Evolutionary conservation across 2,888 invertebrate genomes (phyloP).

Genomic region (Anarsia innoxiella): DNA sequence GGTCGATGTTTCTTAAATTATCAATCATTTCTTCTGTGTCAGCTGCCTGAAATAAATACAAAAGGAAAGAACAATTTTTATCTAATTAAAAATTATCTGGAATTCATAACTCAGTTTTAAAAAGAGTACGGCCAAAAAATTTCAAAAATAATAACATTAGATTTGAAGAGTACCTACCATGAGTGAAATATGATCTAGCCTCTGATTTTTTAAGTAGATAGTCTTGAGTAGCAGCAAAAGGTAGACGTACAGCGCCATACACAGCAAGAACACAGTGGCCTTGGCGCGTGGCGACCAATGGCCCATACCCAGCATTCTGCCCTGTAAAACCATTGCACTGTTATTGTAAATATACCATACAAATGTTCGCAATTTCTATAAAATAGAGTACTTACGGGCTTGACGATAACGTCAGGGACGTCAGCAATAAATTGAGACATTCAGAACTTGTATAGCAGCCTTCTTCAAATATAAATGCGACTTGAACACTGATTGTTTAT

Average conservation of each 20-base stretch:
- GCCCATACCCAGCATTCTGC: conserved; percentile 17
- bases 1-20: conserved; percentile 33
- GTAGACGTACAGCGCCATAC: conserved; percentile 26
- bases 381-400: conserved; percentile 32
- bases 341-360: no score
- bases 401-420: conserved; percentile 29
- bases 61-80: no score
- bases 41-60: conserved; percentile 31
- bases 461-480: no score
- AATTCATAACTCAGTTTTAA: no score
- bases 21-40: conserved; percentile 33
- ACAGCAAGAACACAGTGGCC: conserved; percentile 20
- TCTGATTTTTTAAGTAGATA: conserved; percentile 28
- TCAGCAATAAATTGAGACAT: conserved; percentile 23
- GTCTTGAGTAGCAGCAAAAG: conserved; percentile 26
- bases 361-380: no score
- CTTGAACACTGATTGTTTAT: no score
- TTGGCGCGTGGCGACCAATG: conserved; percentile 27
- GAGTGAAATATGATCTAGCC: conserved; percentile 27
- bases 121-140: background rate
- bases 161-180: conserved; percentile 23
- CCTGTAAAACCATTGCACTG: conserved; percentile 12
- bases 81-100: no score
- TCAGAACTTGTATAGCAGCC: no score
- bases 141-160: background rate